A percentile compares a stretch with the other conserved stretches of the same genome.
These are phyloP conservation scores for Todiramphus chloris DNA, from an alignment of 2,113 vertebrate species.

Conservation along the genomic window DNA sequence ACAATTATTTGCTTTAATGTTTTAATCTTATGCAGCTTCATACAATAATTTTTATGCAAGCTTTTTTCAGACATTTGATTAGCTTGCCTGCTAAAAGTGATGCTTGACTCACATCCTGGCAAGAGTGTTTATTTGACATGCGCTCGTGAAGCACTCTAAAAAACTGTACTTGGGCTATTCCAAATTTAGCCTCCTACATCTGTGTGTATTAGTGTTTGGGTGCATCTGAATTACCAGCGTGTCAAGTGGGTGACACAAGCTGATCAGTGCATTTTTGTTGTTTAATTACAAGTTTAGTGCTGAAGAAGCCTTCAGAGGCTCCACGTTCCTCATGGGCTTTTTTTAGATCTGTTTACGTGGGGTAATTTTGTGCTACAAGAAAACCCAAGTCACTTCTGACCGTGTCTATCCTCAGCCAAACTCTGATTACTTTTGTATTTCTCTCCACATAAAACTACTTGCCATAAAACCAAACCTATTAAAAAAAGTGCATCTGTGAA, in stretches of 20 bases:
- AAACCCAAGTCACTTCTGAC: not conserved
- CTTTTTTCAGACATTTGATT: conserved; percentile 31
- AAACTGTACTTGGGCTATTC: not conserved
- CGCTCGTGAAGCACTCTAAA: not conserved
- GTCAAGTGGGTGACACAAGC: not conserved
- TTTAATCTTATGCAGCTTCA: not conserved
- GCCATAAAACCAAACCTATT: not conserved
- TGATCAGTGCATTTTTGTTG: not conserved
- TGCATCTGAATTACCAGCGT: not conserved
- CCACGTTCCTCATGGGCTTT: not conserved
- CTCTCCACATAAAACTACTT: conserved; percentile 38
- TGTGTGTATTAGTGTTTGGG: conserved; percentile 31
- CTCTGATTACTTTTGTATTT: conserved; percentile 29
- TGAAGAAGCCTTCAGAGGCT: not conserved
- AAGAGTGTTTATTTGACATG: conserved; percentile 30
- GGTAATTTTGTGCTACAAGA: not conserved
- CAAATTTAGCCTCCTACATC: conserved; percentile 11
- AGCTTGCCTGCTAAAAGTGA: conserved; percentile 32
- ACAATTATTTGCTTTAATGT: not conserved
- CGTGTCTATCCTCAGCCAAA: not conserved
- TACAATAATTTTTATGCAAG: not conserved
- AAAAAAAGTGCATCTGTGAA: conserved; percentile 46
- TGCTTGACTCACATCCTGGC: conserved; percentile 54
- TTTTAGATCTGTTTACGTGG: conserved; percentile 27
- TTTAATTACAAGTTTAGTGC: not conserved